Evolutionary conservation across 1,140 invertebrate genomes (phyloP), one percentile per base, ranked within the genome.

Genomic region (Drosophila carrolli): DNA sequence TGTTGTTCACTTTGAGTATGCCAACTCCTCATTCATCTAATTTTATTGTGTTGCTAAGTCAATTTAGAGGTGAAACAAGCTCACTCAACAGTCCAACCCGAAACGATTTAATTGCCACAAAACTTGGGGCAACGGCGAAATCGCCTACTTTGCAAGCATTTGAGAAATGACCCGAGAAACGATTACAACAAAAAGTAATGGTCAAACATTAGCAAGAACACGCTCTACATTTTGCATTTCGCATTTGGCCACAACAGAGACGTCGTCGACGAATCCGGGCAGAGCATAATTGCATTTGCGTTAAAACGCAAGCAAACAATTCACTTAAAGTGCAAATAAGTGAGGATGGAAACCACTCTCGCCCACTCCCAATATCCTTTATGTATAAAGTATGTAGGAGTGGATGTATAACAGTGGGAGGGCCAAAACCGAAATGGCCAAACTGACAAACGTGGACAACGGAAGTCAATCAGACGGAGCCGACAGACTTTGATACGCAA

Each of bases 241-340:
- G 50, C 73, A 77, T 75, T 75, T 57, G 27, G 61, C 37, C 41
- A 51, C 41, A 75, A 63, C 63, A 80, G 68, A 56, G 67, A 62
- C 53, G 41, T 32, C 8, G 29, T 53, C 35, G 47, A 38, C 57
- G 57, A 54, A 47, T 62, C 63, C 62, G 59, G 72, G 63, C 77
- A 58, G 83, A 60, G 81, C 73, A 89, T 89, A 89, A 91, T 91
- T 91, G 83, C 83, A 91, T 88, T 91, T 88, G 88, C 83, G 84
- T 89, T 89, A 78, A 89, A 84, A 89, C 84, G 84, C 84, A 89
- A 89, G 84, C 84, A 89, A 89, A 89, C 84, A 89, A 89, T 89
- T 89, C 84, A 89, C 84, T 89, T 89, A 89, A 81, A 89, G 80
- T 89, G 80, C 78, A 89, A 89, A 89, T 89, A 89, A 89, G 85